These are phyloP conservation scores for Dysidea cf. avara DNA, from an alignment of 37 sponge, comb jelly and placozoan species.

Conservation along the genomic window DNA sequence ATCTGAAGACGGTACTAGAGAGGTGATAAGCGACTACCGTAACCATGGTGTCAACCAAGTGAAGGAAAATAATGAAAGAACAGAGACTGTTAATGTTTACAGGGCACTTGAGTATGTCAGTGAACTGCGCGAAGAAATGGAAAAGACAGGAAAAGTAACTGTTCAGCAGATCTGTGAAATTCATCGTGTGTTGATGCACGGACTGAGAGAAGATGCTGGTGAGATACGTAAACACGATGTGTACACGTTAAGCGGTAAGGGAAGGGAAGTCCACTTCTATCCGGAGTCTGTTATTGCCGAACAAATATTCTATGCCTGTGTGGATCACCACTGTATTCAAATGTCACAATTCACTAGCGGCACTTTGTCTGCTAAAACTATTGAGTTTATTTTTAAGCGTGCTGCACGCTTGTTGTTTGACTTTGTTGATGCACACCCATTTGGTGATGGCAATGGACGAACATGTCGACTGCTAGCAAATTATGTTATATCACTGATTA, in stretches of 20 bases:
- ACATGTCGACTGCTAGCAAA: slow-evolving; percentile 59
- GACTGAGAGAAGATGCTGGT: slow-evolving; percentile 26
- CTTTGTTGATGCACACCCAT: slow-evolving; percentile 64
- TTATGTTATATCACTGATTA: slow-evolving; percentile 33
- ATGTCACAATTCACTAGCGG: background rate
- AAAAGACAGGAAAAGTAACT: slow-evolving; percentile 33
- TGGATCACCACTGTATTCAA: slow-evolving; percentile 53
- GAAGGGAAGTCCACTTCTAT: slow-evolving; percentile 16
- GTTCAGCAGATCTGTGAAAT: slow-evolving; percentile 39
- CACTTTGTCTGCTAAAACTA: background rate
- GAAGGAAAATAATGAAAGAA: background rate
- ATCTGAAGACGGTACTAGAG: slow-evolving; percentile 18
- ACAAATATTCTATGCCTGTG: slow-evolving; percentile 14
- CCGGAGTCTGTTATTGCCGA: slow-evolving; percentile 23
- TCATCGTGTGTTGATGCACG: slow-evolving; percentile 30
- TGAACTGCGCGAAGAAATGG: slow-evolving; percentile 24
- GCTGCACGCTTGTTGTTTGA: slow-evolving; percentile 53
- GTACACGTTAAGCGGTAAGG: slow-evolving; percentile 30
- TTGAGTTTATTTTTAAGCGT: slow-evolving; percentile 35
- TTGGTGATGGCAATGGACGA: slow-evolving; percentile 73
- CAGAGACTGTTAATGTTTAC: slow-evolving; percentile 44
- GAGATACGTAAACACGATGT: slow-evolving; percentile 26
- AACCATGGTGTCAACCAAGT: background rate
- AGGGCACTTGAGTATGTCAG: slow-evolving; percentile 16
- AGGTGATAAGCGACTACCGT: background rate